Evolutionary conservation across 2,113 vertebrate genomes (phyloP).

Genomic region (Seriola quinqueradiata): DNA sequence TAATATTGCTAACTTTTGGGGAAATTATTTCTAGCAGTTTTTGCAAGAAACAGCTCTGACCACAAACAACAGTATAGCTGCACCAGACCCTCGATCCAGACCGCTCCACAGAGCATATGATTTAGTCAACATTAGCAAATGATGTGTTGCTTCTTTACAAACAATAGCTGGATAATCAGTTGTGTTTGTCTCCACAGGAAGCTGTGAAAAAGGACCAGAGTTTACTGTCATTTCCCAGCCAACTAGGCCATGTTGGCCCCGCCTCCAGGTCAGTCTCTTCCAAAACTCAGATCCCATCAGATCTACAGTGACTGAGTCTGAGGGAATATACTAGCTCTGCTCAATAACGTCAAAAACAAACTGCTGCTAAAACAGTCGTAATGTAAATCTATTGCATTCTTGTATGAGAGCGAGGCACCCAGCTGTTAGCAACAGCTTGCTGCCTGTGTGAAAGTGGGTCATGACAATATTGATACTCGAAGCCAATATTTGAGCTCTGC

Average conservation of each 20-base stretch:
- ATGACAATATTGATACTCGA: conserved; percentile 26
- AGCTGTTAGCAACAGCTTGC: conserved; percentile 43
- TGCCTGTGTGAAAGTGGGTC: conserved; percentile 49
- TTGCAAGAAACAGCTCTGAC: conserved; percentile 7
- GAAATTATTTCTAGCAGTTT: background rate
- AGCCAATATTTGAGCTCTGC: conserved; percentile 43
- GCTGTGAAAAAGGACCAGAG: conserved; percentile 87
- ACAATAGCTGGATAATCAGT: conserved; percentile 77
- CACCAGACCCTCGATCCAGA: background rate
- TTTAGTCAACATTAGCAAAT: conserved; percentile 62
- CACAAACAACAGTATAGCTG: conserved; percentile 9
- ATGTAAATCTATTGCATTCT: conserved; percentile 21
- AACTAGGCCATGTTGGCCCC: conserved; percentile 83
- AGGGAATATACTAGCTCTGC: conserved; percentile 14
- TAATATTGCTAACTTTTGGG: background rate
- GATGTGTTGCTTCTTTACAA: conserved; percentile 48
- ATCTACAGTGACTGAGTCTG: conserved; percentile 27
- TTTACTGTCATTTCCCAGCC: conserved; percentile 86
- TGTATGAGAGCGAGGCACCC: conserved; percentile 1
- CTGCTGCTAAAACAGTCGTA: conserved; percentile 26
- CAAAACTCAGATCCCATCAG: conserved; percentile 43
- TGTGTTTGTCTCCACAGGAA: conserved; percentile 81
- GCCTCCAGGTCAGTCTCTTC: conserved; percentile 84
- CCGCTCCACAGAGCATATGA: conserved; percentile 20
- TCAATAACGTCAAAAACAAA: conserved; percentile 17